Evolutionary conservation across 1,140 invertebrate genomes (phyloP).

Genomic region (Caerostris darwini): DNA sequence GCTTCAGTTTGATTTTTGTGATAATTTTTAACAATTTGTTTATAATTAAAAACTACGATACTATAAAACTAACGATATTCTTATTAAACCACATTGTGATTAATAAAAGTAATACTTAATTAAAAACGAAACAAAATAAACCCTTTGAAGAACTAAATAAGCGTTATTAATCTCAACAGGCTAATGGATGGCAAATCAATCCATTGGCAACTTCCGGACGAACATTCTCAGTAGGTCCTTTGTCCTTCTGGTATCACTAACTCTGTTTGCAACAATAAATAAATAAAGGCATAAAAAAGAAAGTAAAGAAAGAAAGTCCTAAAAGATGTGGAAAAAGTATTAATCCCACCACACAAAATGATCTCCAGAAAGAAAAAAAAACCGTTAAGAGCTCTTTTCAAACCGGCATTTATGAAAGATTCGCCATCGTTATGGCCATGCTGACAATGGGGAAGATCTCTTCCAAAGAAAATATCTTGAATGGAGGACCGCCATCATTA

Average conservation of each 20-base stretch:
- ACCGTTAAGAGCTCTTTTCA: conserved; percentile 52
- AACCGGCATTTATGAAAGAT: conserved; percentile 2
- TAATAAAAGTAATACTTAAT: too few species aligned
- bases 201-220: not conserved
- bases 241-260: not conserved
- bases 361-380: too few species aligned
- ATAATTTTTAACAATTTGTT: too few species aligned
- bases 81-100: too few species aligned
- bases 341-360: not conserved
- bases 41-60: too few species aligned
- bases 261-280: not conserved
- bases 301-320: not conserved
- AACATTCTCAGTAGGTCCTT: not conserved
- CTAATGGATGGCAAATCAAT: not conserved
- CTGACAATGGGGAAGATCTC: not conserved
- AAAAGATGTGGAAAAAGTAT: conserved; percentile 2
- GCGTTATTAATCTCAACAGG: not conserved
- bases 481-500: conserved; percentile 44
- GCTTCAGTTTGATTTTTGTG: too few species aligned
- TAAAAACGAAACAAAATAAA: too few species aligned
- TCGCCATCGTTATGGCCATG: conserved; percentile 17
- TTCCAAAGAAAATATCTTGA: conserved; percentile 12
- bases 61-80: too few species aligned
- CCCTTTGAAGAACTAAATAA: too few species aligned
- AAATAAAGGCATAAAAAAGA: not conserved